Evolutionary conservation across 1,140 invertebrate species (phyloP).

Genomic region (Arion vulgaris): DNA sequence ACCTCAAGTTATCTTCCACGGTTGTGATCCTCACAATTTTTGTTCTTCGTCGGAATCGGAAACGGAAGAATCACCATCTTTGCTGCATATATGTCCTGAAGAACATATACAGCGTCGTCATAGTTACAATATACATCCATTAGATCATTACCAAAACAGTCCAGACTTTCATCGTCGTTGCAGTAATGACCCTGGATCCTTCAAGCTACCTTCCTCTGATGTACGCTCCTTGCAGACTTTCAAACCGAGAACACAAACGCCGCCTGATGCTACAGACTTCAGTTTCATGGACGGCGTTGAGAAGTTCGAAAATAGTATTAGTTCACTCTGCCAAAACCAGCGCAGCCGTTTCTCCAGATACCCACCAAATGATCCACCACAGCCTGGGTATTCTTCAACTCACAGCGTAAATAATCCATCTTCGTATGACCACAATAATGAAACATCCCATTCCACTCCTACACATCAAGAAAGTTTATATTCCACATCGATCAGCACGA

Average conservation of each 20-base stretch:
- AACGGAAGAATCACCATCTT: neutral
- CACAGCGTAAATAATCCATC: neutral
- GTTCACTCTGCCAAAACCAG: neutral
- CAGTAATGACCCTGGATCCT: neutral
- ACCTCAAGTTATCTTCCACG: neutral
- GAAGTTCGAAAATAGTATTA: neutral
- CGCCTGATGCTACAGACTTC: neutral
- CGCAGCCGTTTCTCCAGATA: neutral
- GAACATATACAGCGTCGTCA: neutral
- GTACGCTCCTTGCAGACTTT: neutral
- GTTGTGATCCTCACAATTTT: neutral
- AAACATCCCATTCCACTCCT: neutral
- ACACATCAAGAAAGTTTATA: constrained; percentile 7
- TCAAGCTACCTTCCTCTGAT: too few relatives aligned
- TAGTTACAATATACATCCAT: neutral
- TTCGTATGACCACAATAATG: neutral
- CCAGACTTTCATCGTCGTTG: neutral
- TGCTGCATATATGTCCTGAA: neutral
- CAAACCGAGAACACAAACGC: neutral
- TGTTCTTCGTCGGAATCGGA: constrained; percentile 3
- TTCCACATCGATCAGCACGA: neutral
- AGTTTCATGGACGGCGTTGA: neutral
- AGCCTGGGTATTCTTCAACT: neutral
- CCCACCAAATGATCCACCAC: neutral
- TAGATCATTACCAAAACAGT: neutral